Conservation (phyloP, 2,888 invertebrate genomes). For the Petrolisthes manimaculis region DNA sequence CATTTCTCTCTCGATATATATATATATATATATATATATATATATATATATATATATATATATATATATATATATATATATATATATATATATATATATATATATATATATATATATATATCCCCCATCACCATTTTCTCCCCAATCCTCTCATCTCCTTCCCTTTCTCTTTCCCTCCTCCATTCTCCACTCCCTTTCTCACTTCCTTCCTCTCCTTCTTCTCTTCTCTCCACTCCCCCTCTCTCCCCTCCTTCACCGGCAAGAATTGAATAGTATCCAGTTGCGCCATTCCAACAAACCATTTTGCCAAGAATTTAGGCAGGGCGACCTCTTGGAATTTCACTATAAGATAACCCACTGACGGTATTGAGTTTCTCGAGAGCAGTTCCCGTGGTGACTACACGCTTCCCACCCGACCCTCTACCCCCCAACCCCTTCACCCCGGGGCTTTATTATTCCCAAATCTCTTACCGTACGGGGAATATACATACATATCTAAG, state of each 20-base stretch:
- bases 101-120: slow-evolving; percentile 26
- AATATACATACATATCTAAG: too few relatives aligned
- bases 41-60: slow-evolving; percentile 26
- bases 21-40: slow-evolving; percentile 26
- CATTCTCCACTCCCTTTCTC: not conserved
- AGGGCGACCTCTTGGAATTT: slow-evolving; percentile 8
- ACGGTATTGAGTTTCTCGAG: not conserved
- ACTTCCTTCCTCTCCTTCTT: not conserved
- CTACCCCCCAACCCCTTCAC: too few relatives aligned
- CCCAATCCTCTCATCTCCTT: not conserved
- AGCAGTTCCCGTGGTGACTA: too few relatives aligned
- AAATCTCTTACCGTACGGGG: too few relatives aligned
- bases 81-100: slow-evolving; percentile 26
- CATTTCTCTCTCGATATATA: not conserved
- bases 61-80: slow-evolving; percentile 23
- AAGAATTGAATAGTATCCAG: slow-evolving; percentile 13
- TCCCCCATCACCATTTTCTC: not conserved
- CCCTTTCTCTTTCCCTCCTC: not conserved
- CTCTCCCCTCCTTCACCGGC: not conserved
- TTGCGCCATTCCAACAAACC: slow-evolving; percentile 15
- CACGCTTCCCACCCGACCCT: too few relatives aligned
- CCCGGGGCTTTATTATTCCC: too few relatives aligned
- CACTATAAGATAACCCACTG: not conserved
- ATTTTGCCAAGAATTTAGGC: slow-evolving; percentile 18
- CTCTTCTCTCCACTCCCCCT: not conserved